phyloP scores from a whole-genome alignment of 2,113 vertebrate genomes.

The Serranochromis macrocephalus region DNA sequence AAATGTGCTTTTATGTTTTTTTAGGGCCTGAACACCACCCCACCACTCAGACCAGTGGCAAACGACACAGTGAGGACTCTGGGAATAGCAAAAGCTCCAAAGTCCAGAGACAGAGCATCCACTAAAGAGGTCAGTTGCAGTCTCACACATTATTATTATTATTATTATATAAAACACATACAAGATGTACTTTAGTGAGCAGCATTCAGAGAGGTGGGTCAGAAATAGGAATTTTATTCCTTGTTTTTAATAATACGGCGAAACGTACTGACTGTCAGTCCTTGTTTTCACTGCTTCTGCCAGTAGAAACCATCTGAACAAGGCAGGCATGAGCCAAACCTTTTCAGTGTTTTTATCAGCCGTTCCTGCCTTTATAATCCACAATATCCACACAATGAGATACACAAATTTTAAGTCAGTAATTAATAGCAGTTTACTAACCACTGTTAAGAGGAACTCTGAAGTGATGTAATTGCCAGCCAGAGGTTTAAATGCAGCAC shows the following conservation, averaged over 20 bases:
- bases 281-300: not conserved
- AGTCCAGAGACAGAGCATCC: constrained; percentile 65
- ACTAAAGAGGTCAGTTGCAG: constrained; percentile 40
- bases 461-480: not conserved
- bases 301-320: not conserved
- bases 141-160: not conserved
- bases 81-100: constrained; percentile 53
- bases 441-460: not conserved
- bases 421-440: not conserved
- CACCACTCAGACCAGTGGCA: constrained; percentile 39
- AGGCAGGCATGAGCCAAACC: not conserved
- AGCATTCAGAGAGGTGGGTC: not conserved
- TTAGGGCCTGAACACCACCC: constrained; percentile 50
- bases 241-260: not conserved
- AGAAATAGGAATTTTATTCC: not conserved
- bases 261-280: not conserved
- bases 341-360: not conserved
- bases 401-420: not conserved
- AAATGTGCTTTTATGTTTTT: not conserved
- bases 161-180: not conserved
- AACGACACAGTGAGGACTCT: constrained; percentile 66
- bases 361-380: not conserved
- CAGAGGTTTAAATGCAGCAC: not conserved
- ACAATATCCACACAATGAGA: not conserved
- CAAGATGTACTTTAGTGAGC: not conserved